Conservation (phyloP, 2,113 vertebrate species). For the Neolamprologus kungweensis region DNA sequence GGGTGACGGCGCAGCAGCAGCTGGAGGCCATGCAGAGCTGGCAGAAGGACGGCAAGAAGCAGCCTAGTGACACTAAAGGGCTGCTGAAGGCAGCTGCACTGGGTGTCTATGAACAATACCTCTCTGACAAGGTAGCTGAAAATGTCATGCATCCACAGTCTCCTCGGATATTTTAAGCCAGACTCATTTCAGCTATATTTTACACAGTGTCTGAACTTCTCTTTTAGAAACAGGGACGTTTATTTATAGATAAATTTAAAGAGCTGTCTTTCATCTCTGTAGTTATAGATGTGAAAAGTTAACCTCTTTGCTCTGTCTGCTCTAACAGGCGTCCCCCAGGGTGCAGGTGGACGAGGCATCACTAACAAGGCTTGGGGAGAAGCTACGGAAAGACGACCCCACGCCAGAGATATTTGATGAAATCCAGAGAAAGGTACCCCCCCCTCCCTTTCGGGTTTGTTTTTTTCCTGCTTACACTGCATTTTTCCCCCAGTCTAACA, state of each 20-base stretch:
- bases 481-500: not conserved
- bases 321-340: constrained; percentile 86
- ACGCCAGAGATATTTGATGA: constrained; percentile 98
- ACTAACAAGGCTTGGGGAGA: constrained; percentile 83
- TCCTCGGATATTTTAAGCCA: not conserved
- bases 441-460: constrained; percentile 21
- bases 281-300: not conserved
- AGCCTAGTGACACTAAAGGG: constrained; percentile 88
- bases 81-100: constrained; percentile 88
- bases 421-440: constrained; percentile 87
- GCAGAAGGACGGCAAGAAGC: constrained; percentile 86
- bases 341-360: constrained; percentile 87
- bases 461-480: accelerated
- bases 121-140: constrained; percentile 80
- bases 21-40: constrained; percentile 84
- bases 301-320: not conserved
- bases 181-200: not conserved
- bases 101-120: constrained; percentile 97
- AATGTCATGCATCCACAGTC: not conserved
- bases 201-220: not conserved
- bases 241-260: not conserved
- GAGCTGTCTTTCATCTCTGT: not conserved
- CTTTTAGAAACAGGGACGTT: not conserved
- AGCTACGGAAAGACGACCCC: constrained; percentile 89
- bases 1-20: constrained; percentile 96